Evolutionary conservation across 1,140 invertebrate genomes (phyloP).

Genomic region (Euura lappo): DNA sequence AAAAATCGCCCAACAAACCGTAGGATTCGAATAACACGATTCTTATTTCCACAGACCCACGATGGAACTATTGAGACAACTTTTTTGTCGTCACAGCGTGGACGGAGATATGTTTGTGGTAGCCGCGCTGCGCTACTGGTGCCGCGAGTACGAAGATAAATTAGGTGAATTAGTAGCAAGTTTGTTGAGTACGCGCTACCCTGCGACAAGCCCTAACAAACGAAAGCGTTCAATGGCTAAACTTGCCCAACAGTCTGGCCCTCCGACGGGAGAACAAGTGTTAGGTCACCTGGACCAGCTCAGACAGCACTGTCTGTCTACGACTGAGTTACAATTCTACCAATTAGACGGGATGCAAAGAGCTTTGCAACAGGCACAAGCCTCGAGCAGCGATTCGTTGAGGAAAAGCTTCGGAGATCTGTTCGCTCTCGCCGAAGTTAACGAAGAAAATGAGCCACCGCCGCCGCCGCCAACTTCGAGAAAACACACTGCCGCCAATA

Average conservation of each 20-base stretch:
- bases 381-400: conserved; percentile 80
- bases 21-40: conserved; percentile 15
- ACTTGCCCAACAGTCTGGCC: conserved; percentile 65
- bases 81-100: conserved; percentile 78
- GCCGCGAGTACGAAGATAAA: conserved; percentile 88
- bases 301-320: conserved; percentile 73
- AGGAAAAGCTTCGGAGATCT: conserved; percentile 91
- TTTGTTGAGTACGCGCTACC: conserved; percentile 79
- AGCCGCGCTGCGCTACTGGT: conserved; percentile 91
- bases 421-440: conserved; percentile 88
- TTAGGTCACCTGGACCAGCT: conserved; percentile 92
- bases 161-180: conserved; percentile 83
- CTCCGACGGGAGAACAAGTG: conserved; percentile 80
- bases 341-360: conserved; percentile 87
- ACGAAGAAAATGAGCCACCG: conserved; percentile 69
- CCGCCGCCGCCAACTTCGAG: conserved; percentile 43
- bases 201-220: conserved; percentile 86
- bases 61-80: conserved; percentile 81
- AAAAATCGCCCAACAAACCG: background rate
- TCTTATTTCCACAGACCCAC: conserved; percentile 68
- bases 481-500: conserved; percentile 59
- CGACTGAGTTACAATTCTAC: conserved; percentile 70
- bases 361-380: conserved; percentile 81
- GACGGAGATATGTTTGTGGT: conserved; percentile 83
- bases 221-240: conserved; percentile 78